Percentiles rank a stretch among this genome's conserved stretches.
phyloP scores from a whole-genome alignment of 1,140 invertebrate species.

The Aporrectodea caliginosa region DNA sequence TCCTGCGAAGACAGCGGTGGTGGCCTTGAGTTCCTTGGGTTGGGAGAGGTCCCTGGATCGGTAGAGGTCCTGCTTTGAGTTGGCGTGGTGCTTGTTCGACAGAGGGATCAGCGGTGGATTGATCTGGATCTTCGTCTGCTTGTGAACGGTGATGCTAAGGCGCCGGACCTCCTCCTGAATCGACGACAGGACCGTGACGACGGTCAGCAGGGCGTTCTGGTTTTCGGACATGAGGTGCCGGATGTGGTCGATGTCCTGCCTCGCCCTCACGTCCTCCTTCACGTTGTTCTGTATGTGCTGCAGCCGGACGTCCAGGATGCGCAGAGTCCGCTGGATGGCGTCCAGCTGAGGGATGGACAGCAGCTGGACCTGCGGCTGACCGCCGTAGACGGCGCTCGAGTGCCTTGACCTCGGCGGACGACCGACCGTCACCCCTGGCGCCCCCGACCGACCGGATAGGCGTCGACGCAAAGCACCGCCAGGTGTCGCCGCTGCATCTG shows the following conservation, averaged over 20 bases:
- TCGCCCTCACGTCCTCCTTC: conserved; percentile 48
- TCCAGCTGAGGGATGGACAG: conserved; percentile 54
- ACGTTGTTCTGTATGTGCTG: conserved; percentile 53
- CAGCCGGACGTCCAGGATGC: conserved; percentile 52
- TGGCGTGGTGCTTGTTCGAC: background rate
- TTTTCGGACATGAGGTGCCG: conserved; percentile 52
- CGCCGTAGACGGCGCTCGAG: conserved; percentile 33
- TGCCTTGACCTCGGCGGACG: background rate
- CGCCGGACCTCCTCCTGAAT: conserved; percentile 41
- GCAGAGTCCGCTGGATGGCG: conserved; percentile 53
- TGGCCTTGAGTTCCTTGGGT: background rate
- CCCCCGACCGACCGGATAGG: background rate
- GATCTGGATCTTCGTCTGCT: conserved; percentile 17
- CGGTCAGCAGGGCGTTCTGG: conserved; percentile 52
- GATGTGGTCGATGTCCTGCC: conserved; percentile 54
- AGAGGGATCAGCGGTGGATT: background rate
- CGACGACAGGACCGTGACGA: conserved; percentile 51
- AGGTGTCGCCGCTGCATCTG: background rate
- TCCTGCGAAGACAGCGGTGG: background rate
- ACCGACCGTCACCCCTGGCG: too few species aligned
- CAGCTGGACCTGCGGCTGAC: conserved; percentile 46
- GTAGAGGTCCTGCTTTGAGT: background rate
- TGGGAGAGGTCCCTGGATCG: background rate
- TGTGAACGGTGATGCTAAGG: conserved; percentile 8
- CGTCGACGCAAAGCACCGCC: background rate